Evolutionary conservation across 2,797 vertebrate species (phyloP).

Genomic region (Lepus oiostolus): DNA sequence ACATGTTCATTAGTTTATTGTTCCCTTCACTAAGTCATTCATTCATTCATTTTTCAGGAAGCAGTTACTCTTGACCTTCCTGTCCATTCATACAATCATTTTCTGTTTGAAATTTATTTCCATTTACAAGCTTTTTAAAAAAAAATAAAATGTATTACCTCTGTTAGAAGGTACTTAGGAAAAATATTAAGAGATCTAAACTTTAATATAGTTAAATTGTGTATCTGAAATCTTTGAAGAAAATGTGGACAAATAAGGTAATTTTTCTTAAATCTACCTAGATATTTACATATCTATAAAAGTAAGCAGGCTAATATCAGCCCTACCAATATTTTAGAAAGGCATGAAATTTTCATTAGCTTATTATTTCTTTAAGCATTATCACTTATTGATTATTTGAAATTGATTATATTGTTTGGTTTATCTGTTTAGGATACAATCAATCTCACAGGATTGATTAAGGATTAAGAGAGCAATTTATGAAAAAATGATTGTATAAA

Average conservation of each 20-base stretch:
- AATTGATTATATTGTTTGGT: not conserved
- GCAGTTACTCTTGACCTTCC: not conserved
- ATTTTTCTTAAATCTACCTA: not conserved
- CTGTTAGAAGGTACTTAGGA: not conserved
- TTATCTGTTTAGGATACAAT: not conserved
- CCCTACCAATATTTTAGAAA: not conserved
- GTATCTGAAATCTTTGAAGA: not conserved
- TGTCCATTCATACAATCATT: not conserved
- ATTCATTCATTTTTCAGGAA: not conserved
- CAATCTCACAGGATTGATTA: not conserved
- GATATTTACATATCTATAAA: not conserved
- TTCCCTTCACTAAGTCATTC: not conserved
- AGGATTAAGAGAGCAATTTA: constrained; percentile 3
- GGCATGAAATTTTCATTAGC: not conserved
- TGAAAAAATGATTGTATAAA: not conserved
- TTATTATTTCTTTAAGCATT: not conserved
- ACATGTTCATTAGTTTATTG: not conserved
- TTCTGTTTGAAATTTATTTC: not conserved
- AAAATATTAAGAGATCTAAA: not conserved
- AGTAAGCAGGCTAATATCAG: not conserved
- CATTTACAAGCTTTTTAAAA: too few relatives aligned
- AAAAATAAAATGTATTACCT: not conserved
- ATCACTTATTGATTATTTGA: not conserved
- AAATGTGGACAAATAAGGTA: not conserved
- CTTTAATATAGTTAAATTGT: not conserved